Evolutionary conservation across 2,113 vertebrate genomes (phyloP), one percentile per base, ranked within the genome.

Genomic region (Pterophyllum scalare): DNA sequence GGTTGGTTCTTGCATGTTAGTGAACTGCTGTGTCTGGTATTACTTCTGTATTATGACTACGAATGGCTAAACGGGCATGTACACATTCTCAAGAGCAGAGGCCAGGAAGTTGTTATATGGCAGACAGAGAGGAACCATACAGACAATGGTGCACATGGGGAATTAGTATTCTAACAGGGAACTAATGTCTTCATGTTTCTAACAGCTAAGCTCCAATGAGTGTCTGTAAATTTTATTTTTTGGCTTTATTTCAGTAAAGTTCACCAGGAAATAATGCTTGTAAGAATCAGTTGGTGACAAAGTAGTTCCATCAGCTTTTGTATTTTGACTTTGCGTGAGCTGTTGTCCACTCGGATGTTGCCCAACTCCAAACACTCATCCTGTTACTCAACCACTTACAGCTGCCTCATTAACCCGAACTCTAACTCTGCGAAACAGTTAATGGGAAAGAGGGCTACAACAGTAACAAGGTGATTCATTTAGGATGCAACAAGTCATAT

Each of bases 11-110:
- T 61, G 43, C 33, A 61, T 28, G 31, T 61, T 33, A 75, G 4
- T 4, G 2, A 77, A 54, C 33, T 59, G 28, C 15, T 72, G 59
- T 52, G 75, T 81, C 26, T 22, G 9, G 49, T 20, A 22, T 52
- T 15, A 22, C 0, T 1, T 61, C 19, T 62, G 24, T 12, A 77
- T 84, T 79, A 58, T 61, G 38, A 33, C 40, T 57, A 52, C 15
- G 59, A 86, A 72, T 35, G 17, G 28, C 9, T 46, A 82, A 67
- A 77, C 20, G 38, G 81, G 13, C 38, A 33, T 43, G 28, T 8
- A 20, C n/a, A 57, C 59, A 82, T 88, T 81, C 91, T 83, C 33
- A 59, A 67, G 59, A 75, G 78, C 58, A 52, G 20, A 31, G 10
- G 28, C 26, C 75, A 86, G 87, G 85, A 85, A 91, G 74, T n/a